A percentile compares a stretch with the other conserved stretches of the same genome.
Conservation (phyloP, 2,797 vertebrate species). For the Caiman crocodilus region DNA sequence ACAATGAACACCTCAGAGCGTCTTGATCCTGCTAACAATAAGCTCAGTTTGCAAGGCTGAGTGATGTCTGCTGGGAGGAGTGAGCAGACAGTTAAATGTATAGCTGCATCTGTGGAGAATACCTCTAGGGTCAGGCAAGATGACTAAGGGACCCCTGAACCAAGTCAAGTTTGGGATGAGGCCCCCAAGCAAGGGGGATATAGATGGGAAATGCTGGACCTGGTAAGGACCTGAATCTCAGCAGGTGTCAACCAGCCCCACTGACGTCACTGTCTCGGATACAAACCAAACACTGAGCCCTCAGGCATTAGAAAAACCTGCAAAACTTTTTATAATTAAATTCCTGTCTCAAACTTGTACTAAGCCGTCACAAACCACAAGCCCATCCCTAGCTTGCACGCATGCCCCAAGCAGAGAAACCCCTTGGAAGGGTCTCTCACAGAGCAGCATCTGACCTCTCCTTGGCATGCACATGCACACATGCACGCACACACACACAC, state of each 20-base stretch:
- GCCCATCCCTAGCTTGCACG: not conserved
- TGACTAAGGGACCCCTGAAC: not conserved
- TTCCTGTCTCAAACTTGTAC: not conserved
- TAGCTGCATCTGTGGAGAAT: not conserved
- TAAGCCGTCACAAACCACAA: not conserved
- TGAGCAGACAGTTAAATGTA: accelerated
- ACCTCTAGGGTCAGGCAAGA: accelerated
- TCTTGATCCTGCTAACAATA: not conserved
- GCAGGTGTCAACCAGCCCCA: not conserved
- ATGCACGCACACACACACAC: too few relatives aligned
- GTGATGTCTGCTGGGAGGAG: accelerated
- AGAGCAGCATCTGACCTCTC: not conserved
- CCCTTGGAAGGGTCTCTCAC: not conserved
- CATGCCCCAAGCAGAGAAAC: not conserved
- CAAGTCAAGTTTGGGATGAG: not conserved
- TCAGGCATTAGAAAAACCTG: not conserved
- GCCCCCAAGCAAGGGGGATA: not conserved
- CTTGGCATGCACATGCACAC: not conserved
- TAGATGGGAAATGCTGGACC: not conserved
- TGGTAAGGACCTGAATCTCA: not conserved
- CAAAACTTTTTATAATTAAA: not conserved
- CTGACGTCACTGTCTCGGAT: not conserved
- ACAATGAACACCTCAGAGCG: accelerated
- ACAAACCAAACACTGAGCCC: not conserved
- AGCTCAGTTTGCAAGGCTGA: too few relatives aligned